A percentile compares a stretch with the other conserved stretches of the same genome.
Evolutionary conservation across 2,888 invertebrate genomes (phyloP).

Genomic region (Sarcophaga variegata): DNA sequence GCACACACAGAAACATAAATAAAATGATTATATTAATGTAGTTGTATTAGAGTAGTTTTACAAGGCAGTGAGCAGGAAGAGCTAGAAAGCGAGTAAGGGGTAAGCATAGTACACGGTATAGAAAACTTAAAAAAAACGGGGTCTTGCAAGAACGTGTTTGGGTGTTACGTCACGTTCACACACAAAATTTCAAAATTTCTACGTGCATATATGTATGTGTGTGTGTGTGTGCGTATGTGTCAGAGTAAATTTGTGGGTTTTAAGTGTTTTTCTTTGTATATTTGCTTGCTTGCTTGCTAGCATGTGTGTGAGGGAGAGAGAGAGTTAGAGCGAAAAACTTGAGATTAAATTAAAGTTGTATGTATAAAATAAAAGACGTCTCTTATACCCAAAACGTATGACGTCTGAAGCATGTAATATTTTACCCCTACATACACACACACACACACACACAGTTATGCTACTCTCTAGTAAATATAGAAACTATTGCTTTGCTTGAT

Average conservation of each 20-base stretch:
- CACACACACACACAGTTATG: background rate
- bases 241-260: background rate
- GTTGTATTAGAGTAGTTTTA: background rate
- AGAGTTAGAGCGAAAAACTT: conserved; percentile 18
- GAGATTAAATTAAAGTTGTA: conserved; percentile 64
- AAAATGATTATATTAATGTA: background rate
- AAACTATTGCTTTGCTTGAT: conserved; percentile 43
- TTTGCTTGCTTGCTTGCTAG: background rate
- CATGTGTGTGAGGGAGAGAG: background rate
- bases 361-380: conserved; percentile 41
- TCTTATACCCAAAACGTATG: conserved; percentile 11
- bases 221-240: background rate
- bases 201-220: background rate
- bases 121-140: background rate
- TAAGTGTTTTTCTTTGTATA: background rate
- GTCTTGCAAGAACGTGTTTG: background rate
- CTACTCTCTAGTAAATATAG: background rate
- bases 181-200: background rate
- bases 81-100: background rate
- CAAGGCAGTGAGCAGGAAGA: background rate
- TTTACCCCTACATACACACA: background rate
- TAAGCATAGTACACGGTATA: background rate
- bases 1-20: background rate
- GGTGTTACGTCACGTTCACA: background rate
- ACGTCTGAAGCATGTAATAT: conserved; percentile 53